Evolutionary conservation across 2,888 invertebrate species (phyloP).

Genomic region (Unio delphinus): DNA sequence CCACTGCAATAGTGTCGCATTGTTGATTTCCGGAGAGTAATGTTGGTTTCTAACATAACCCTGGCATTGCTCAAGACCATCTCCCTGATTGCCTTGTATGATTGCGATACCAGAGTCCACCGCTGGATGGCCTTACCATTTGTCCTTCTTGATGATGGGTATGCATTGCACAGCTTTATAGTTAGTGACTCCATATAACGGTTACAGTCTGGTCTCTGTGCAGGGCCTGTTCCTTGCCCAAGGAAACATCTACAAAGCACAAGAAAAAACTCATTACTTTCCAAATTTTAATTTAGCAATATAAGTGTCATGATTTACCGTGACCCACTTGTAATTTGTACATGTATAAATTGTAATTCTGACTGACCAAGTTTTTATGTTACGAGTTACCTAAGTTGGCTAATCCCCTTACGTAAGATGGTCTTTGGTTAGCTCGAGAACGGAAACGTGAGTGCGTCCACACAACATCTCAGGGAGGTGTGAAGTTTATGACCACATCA

Average conservation of each 20-base stretch:
- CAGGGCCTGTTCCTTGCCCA: background rate
- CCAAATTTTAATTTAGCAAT: background rate
- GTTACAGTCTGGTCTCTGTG: conserved; percentile 20
- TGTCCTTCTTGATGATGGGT: conserved; percentile 12
- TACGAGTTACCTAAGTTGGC: no score
- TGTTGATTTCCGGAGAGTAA: conserved; percentile 15
- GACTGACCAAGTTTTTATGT: no score
- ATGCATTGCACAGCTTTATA: conserved; percentile 8
- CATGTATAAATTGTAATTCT: no score
- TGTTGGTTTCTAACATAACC: conserved; percentile 6
- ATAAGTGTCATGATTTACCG: no score
- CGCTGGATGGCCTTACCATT: conserved; percentile 5
- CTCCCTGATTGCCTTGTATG: conserved; percentile 10
- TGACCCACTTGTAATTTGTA: no score
- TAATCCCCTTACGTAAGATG: no score
- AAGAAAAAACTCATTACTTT: background rate
- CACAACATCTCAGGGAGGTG: no score
- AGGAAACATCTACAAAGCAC: conserved; percentile 10
- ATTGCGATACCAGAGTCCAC: conserved; percentile 7
- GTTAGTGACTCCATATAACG: conserved; percentile 13
- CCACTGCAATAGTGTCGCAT: conserved; percentile 13
- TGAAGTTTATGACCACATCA: no score
- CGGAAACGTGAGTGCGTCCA: no score
- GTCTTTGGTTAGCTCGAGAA: no score
- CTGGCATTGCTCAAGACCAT: conserved; percentile 4